Percentiles rank a stretch among this genome's conserved stretches.
Conservation (phyloP, 2,113 vertebrate species). For the Rynchops niger region DNA sequence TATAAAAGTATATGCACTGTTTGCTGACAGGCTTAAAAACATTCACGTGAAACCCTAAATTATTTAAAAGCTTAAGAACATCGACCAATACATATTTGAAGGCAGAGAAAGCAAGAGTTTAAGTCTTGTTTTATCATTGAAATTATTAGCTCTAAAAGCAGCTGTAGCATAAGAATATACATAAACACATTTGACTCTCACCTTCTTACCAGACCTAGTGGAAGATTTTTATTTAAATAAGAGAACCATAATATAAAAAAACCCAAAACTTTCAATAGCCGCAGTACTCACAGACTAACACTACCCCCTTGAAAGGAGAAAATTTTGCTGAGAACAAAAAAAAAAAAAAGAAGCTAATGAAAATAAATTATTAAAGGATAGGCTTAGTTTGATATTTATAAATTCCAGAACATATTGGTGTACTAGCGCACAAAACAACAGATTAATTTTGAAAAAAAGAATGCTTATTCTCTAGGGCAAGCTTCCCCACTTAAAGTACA, state of each 20-base stretch:
- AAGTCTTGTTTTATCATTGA: background rate
- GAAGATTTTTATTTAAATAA: background rate
- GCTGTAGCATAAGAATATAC: background rate
- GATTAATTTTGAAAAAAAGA: background rate
- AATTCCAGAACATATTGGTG: background rate
- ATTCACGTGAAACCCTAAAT: background rate
- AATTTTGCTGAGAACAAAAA: background rate
- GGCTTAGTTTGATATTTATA: background rate
- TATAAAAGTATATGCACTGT: background rate
- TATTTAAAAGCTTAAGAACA: background rate
- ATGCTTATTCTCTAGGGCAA: background rate
- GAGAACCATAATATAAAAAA: background rate
- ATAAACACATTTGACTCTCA: background rate
- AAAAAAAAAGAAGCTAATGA: background rate
- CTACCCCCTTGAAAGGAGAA: background rate
- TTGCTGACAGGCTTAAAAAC: background rate
- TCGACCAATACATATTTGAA: background rate
- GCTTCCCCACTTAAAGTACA: background rate
- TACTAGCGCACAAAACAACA: background rate
- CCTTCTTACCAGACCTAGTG: background rate
- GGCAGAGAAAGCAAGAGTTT: background rate
- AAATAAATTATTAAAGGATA: background rate
- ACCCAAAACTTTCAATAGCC: background rate
- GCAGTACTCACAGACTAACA: background rate
- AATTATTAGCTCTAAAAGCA: background rate